Base-by-base conservation (phyloP, 2,888 invertebrate genomes). In the Drosophila antonietae region DNA sequence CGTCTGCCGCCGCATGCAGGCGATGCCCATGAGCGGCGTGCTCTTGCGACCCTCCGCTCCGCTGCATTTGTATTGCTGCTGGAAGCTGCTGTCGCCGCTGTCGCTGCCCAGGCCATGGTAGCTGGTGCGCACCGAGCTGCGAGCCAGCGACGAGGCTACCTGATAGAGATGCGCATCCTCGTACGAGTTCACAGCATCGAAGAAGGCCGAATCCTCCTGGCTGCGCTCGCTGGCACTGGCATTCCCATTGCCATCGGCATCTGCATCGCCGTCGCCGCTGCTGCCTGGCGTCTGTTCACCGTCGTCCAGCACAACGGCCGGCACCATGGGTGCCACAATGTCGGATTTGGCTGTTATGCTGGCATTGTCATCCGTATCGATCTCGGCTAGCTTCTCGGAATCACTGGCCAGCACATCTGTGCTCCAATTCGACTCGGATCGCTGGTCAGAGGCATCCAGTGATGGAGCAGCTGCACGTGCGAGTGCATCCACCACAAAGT, bases 361-460 rank as follows among this genome's bases (percentile, higher is more conserved):
- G 74, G 94, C 94, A 89, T 94, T 95, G 89, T 95, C 95, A 80
- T 95, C 95, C 0, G 95, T 95, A 82, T 95, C 95, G 84, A 95
- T 96, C 94, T 98, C 98, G 0, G 97, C 97, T 85, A 98, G 94
- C 66, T 98, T 95, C 87, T 98, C 97, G 23, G 98, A 98, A 92
- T 98, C 98, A 2, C 98, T 98, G 0, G 97, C 96, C 52, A 98
- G 93, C 18, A 99, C 99, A 93, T 99, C 99, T 66, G 98, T 98
- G 89, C 98, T 98, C 99, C 99, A 99, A 0, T 98, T 98, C 59
- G 96, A 95, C 93, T 99, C 99, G 84, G 98, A 98, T 23, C 98
- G 97, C 2, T 98, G 98, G 91, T 98, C 98, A 1, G 97, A 96
- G 18, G 96, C 95, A 92, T 98, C 97, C 15, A 96, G 93, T 6